Evolutionary conservation across 1,140 invertebrate genomes (phyloP).

Genomic region (Solen grandis): DNA sequence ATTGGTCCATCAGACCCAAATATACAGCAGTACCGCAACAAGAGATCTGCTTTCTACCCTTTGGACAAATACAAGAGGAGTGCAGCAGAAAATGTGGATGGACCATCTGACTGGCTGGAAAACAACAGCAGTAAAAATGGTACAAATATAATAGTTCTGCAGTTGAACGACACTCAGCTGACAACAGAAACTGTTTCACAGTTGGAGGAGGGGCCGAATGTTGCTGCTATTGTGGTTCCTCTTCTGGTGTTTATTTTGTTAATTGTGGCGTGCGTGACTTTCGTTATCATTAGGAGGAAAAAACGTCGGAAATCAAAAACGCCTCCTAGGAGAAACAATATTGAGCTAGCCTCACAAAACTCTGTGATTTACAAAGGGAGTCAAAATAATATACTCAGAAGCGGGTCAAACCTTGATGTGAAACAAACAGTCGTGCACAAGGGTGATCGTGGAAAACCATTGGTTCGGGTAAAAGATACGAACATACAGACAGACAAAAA

Average conservation of each 20-base stretch:
- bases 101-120: slow-evolving; percentile 37
- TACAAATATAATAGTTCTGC: slow-evolving; percentile 66
- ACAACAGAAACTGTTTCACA: not conserved
- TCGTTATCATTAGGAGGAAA: slow-evolving; percentile 43
- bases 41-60: slow-evolving; percentile 53
- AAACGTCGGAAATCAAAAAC: slow-evolving; percentile 12
- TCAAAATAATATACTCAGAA: slow-evolving; percentile 11
- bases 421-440: slow-evolving; percentile 49
- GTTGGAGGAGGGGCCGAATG: not conserved
- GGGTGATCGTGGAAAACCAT: slow-evolving; percentile 36
- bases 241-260: slow-evolving; percentile 41
- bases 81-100: slow-evolving; percentile 16
- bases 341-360: slow-evolving; percentile 61
- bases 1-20: slow-evolving; percentile 72
- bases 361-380: slow-evolving; percentile 56
- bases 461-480: slow-evolving; percentile 54
- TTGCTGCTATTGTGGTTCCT: slow-evolving; percentile 48
- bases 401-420: slow-evolving; percentile 33
- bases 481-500: slow-evolving; percentile 58
- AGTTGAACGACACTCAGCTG: slow-evolving; percentile 53
- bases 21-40: slow-evolving; percentile 51
- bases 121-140: slow-evolving; percentile 60
- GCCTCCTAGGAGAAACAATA: slow-evolving; percentile 50
- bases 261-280: slow-evolving; percentile 34
- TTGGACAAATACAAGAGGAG: slow-evolving; percentile 41